Evolutionary conservation across 2,113 vertebrate species (phyloP), one percentile per base, ranked within the genome.

Genomic region (Isichthys henryi): DNA sequence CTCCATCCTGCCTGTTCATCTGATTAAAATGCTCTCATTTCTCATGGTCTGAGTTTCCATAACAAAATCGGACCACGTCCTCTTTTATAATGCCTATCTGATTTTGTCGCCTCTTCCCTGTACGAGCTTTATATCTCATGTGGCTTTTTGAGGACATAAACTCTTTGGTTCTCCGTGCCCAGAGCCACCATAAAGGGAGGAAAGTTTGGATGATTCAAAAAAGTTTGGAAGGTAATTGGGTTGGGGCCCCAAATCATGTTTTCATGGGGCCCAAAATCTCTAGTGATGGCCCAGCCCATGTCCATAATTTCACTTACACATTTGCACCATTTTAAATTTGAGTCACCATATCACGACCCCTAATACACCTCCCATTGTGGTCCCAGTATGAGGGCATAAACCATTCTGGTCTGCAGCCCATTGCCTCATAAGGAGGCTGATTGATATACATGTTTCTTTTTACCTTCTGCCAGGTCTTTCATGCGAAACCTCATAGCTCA

Each of bases 21-120:
- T 92, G 93, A 93, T 82, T 91, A 92, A 94, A 89, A 90, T 89
- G 88, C 49, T 89, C 93, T 91, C 91, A 93, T 94, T 91, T 89
- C 88, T 52, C 91, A 92, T 58, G 90, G 90, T 88, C 83, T 58
- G 1, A 21, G 87, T 87, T 92, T 92, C 91, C 91, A 92, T 90
- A 90, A 92, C 91, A 92, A 88, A 88, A 82, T 15, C 91, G 90
- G 62, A 62, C 86, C 88, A 58, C 84, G 92, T 92, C 8, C 13
- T 3, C 2, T 39, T 53, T n/a, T 43, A 15, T 52, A 48, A 50
- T 53, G 9, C 74, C 45, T 52, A n/a, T 88, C 88, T 88, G 56
- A 17, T 49, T 88, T 66, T 48, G 49, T 6, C 19, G 31, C 70
- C 50, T 53, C 35, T 70, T 35, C 50, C 74, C 70, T 52, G 31